These are phyloP conservation scores for Muntiacus reevesi DNA, from an alignment of 2,113 vertebrate genomes.

Conservation along the genomic window DNA sequence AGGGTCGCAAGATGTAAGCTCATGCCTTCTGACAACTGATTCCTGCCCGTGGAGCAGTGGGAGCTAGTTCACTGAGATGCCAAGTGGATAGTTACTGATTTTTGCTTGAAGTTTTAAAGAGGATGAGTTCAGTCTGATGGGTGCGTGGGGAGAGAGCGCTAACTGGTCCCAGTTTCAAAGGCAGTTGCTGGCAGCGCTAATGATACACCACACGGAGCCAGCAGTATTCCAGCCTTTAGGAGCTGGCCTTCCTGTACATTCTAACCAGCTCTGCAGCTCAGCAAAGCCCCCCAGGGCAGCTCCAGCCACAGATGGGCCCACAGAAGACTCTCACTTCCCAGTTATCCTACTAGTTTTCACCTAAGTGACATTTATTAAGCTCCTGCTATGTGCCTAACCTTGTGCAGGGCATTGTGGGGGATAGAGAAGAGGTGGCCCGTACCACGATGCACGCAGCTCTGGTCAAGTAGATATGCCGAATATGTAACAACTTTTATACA, in stretches of 20 bases:
- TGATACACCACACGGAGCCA: not conserved
- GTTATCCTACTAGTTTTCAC: not conserved
- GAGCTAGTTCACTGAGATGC: not conserved
- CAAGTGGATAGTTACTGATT: not conserved
- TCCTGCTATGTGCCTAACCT: not conserved
- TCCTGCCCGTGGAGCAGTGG: not conserved
- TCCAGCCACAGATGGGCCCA: not conserved
- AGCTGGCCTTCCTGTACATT: not conserved
- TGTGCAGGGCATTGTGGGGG: not conserved
- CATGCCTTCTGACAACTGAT: not conserved
- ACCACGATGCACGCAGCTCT: not conserved
- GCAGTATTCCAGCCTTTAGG: not conserved
- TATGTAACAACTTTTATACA: not conserved
- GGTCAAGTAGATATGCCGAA: not conserved
- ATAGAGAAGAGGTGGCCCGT: not conserved
- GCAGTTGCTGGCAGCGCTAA: not conserved
- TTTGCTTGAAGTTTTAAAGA: not conserved
- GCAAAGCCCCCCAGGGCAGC: not conserved
- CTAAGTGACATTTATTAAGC: not conserved
- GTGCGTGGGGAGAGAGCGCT: not conserved
- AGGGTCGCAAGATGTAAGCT: not conserved
- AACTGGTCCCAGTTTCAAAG: not conserved
- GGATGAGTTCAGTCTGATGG: not conserved
- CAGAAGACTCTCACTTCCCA: not conserved
- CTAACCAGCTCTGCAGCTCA: not conserved